Base-by-base conservation (phyloP, 1,140 invertebrate species). In the Acyrthosiphon pisum region DNA sequence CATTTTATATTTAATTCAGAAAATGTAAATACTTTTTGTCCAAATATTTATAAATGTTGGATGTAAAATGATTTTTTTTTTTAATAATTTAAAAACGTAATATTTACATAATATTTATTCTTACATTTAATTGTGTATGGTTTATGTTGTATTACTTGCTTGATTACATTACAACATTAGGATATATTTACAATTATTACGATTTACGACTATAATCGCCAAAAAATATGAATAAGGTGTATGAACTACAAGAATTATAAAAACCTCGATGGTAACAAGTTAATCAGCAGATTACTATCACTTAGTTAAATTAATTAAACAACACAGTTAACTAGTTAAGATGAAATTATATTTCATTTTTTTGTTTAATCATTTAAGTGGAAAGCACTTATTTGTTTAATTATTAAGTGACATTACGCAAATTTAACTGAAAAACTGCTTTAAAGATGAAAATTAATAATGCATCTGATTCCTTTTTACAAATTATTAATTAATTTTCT, bases 281-380 rank as follows among this genome's bases (percentile, higher is more conserved):
- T 86, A 41, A 41, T 86, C 23, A 86, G 46, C 9, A 6, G n/a
- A 87, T 87, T 87, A 87, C n/a, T 50, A 87, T 48, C 44, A 50
- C 30, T 87, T 48, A 48, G 44, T 87, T 48, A 87, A 87, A 87
- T 87, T 87, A 48, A 87, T 87, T 87, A 48, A 50, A 87, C 46
- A 87, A 48, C 46, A 86, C 23, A 14, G 60, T 76, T 76, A 76
- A 76, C 60, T 76, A 87, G 86, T 87, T 46, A 48, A n/a, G 44
- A 87, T 3, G 26, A 48, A 87, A 87, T 87, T 7, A 30, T 20
- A n/a, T 35, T 8, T 37, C 7, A n/a, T 7, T 3, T 46, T n/a
- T 76, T n/a, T 87, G 50, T 50, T 44, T 30, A 41, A 86, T 86
- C 41, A 23, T 2, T 89, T 53, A 53, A 22, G n/a, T 50, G 50